Evolutionary conservation across 2,888 invertebrate genomes (phyloP), one percentile per base, ranked within the genome.

Genomic region (Noctuana brunneofusca): DNA sequence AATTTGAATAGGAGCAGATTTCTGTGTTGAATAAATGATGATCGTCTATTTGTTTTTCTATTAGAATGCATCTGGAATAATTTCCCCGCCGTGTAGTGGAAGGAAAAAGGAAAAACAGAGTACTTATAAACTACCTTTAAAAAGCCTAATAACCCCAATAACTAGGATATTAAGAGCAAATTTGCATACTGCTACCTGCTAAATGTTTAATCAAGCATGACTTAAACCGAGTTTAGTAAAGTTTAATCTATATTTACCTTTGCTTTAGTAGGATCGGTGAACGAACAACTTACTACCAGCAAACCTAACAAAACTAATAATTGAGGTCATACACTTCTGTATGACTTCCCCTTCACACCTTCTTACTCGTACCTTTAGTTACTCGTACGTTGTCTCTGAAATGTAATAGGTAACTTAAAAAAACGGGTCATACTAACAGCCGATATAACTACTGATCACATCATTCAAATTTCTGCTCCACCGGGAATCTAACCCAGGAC

Each of bases 191-290:
- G 16, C 16, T 41, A 16, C 41, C 16, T 9, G 16, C 14, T 9
- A 41, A 41, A 41, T 41, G 16, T 41, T 41, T 41, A 41, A 41
- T 41, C 41, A 41, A 41, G 41, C 9, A 3, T 16, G 41, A 16
- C 18, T 16, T 41, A 16, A 41, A 41, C 18, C 16, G 16, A 41
- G 41, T 41, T 14, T n/a, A 2, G 41, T 18, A 9, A 41, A 41
- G 41, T 41, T 41, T 16, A 16, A 16, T 41, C 16, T 41, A 41
- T 41, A 41, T 41, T 41, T 41, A 41, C 41, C 41, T 16, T 41
- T 41, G 41, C 41, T 16, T 41, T 4, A 35, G n/a, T 16, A 16
- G 41, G 41, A 41, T 41, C 16, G 16, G 41, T 3, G 12, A 12
- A 32, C 32, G 2, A 32, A 12, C 32, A 12, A 32, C 12, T 4